Conservation (phyloP, 1,140 invertebrate genomes). For the Drosophila obscura region DNA sequence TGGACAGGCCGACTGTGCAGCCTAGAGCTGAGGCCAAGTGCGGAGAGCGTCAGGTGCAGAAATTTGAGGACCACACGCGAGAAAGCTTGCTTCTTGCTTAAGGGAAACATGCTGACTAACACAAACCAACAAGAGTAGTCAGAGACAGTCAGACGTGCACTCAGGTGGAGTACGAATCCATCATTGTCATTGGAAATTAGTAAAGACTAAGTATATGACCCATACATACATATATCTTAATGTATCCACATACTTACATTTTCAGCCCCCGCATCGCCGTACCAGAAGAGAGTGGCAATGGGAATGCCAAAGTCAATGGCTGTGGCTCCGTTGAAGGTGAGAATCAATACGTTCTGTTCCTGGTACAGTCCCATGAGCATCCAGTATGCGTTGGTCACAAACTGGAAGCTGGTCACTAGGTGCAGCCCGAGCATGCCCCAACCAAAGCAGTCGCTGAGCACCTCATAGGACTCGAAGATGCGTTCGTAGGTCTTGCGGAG, state of each 20-base stretch:
- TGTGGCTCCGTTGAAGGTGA: conserved; percentile 57
- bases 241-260: conserved; percentile 60
- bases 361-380: conserved; percentile 43
- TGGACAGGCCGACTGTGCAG: conserved; percentile 11
- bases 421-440: conserved; percentile 69
- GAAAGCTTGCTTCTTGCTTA: conserved; percentile 23
- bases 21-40: conserved; percentile 32
- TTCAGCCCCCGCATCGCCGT: conserved; percentile 56
- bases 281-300: conserved; percentile 57
- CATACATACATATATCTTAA: background rate
- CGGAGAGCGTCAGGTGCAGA: conserved; percentile 14
- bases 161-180: conserved; percentile 21
- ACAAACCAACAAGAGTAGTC: too few relatives aligned
- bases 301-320: conserved; percentile 53
- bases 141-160: background rate
- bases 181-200: conserved; percentile 53
- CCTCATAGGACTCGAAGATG: conserved; percentile 65
- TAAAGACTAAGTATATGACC: background rate
- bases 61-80: conserved; percentile 22
- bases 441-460: conserved; percentile 67
- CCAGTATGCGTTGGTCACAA: conserved; percentile 73
- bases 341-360: background rate
- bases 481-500: conserved; percentile 61
- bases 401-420: conserved; percentile 58
- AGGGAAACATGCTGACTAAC: conserved; percentile 43